A percentile compares a stretch with the other conserved stretches of the same genome.
phyloP scores from a whole-genome alignment of 1,140 invertebrate species.

The Zaprionus tsacasi region DNA sequence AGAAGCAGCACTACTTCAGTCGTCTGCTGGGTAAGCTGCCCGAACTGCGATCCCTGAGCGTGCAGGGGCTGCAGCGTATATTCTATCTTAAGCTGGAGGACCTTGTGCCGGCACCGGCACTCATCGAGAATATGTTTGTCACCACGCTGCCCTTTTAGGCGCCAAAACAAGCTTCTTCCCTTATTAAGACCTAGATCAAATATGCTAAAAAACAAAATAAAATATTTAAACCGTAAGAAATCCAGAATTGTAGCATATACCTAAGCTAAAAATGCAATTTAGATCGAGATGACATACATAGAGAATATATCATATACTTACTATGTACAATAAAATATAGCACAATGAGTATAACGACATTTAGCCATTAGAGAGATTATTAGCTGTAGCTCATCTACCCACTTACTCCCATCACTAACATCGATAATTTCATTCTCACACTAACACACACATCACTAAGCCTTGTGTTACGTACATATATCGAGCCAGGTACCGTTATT shows the following conservation, averaged over 20 bases:
- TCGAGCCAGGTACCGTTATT: not conserved
- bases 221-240: not conserved
- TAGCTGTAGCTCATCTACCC: not conserved
- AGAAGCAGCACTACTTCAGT: slow-evolving; percentile 95
- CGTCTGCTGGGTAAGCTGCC: slow-evolving; percentile 95
- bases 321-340: slow-evolving; percentile 3
- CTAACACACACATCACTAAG: not conserved
- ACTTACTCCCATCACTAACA: not conserved
- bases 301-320: not conserved
- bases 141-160: slow-evolving; percentile 95
- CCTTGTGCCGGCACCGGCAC: slow-evolving; percentile 94
- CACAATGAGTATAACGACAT: slow-evolving; percentile 4
- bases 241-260: not conserved
- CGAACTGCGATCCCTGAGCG: slow-evolving; percentile 94
- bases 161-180: slow-evolving; percentile 61
- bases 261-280: not conserved
- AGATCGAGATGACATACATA: not conserved
- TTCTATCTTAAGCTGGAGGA: slow-evolving; percentile 97
- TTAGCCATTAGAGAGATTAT: slow-evolving; percentile 17
- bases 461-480: not conserved
- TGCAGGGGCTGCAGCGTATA: slow-evolving; percentile 96
- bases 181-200: slow-evolving; percentile 58
- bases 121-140: slow-evolving; percentile 97
- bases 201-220: not conserved
- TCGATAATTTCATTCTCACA: not conserved